phyloP scores from a whole-genome alignment of 2,113 vertebrate species.

The Nicator chloris region DNA sequence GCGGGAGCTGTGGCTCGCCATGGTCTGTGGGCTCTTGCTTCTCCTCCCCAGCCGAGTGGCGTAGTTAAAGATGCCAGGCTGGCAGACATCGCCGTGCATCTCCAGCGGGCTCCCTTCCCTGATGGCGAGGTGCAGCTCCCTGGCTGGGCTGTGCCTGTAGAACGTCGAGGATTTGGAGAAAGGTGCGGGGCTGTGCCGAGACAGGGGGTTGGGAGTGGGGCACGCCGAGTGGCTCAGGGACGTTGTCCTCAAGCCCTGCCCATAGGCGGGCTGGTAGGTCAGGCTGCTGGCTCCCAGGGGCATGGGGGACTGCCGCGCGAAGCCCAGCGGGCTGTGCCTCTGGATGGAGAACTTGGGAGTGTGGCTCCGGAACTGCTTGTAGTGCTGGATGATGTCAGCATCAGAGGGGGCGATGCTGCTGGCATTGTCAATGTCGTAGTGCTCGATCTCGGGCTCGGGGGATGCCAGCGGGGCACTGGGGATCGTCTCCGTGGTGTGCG shows the following conservation, averaged over 20 bases:
- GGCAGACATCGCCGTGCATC: slow-evolving; percentile 83
- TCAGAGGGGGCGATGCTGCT: slow-evolving; percentile 98
- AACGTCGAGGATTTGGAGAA: slow-evolving; percentile 90
- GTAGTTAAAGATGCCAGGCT: slow-evolving; percentile 89
- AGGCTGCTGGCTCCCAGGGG: slow-evolving; percentile 90
- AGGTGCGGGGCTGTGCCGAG: slow-evolving; percentile 91
- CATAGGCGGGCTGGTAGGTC: slow-evolving; percentile 87
- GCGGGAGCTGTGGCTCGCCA: slow-evolving; percentile 84
- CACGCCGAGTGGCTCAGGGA: slow-evolving; percentile 91
- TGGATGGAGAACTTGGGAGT: slow-evolving; percentile 96
- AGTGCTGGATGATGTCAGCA: slow-evolving; percentile 96
- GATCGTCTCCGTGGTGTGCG: slow-evolving; percentile 79
- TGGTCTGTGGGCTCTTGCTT: slow-evolving; percentile 94
- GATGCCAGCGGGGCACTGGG: slow-evolving; percentile 89
- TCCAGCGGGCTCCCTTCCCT: slow-evolving; percentile 89
- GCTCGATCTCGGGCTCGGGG: slow-evolving; percentile 88
- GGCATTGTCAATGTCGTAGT: slow-evolving; percentile 97
- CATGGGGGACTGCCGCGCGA: slow-evolving; percentile 91
- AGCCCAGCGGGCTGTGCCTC: slow-evolving; percentile 93
- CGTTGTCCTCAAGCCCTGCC: slow-evolving; percentile 83
- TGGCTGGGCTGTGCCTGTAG: slow-evolving; percentile 90
- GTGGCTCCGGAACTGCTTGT: slow-evolving; percentile 96
- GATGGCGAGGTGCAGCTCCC: slow-evolving; percentile 88
- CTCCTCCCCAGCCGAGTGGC: slow-evolving; percentile 89
- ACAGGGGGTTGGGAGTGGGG: slow-evolving; percentile 88